These are phyloP conservation scores for Hesperophylax magnus DNA, from an alignment of 1,140 invertebrate species.

Conservation along the genomic window DNA sequence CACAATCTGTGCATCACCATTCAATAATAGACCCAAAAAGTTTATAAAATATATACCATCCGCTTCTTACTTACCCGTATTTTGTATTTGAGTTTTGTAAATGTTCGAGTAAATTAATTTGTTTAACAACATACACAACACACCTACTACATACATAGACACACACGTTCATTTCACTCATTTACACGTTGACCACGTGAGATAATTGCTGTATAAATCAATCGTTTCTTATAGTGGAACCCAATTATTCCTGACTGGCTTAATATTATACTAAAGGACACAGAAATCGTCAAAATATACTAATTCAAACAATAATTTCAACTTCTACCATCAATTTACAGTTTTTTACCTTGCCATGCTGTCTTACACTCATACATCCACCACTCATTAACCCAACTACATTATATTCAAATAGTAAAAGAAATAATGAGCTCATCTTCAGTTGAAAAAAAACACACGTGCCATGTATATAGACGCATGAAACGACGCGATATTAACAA, in stretches of 20 bases:
- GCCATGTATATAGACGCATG: neutral
- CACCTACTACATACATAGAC: conserved; percentile 4
- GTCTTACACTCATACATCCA: neutral
- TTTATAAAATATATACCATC: conserved; percentile 33
- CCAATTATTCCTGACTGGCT: too few species aligned
- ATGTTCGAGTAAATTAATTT: conserved; percentile 34
- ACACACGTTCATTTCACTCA: neutral
- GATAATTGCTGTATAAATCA: neutral
- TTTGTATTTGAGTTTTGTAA: conserved; percentile 43
- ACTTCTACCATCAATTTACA: too few species aligned
- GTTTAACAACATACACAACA: conserved; percentile 20
- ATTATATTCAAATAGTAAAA: neutral
- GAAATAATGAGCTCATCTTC: too few species aligned
- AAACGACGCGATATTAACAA: neutral
- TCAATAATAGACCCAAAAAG: conserved; percentile 35
- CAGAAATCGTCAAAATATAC: too few species aligned
- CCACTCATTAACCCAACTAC: too few species aligned
- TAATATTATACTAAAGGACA: too few species aligned
- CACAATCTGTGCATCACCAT: conserved; percentile 39
- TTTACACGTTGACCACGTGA: neutral
- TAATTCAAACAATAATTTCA: too few species aligned
- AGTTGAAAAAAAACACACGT: neutral
- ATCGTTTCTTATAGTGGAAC: too few species aligned
- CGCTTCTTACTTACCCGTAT: conserved; percentile 38
- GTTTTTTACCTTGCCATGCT: too few species aligned